These are phyloP conservation scores for Psococerastis gibbosa DNA, from an alignment of 2,888 invertebrate species.

Conservation along the genomic window DNA sequence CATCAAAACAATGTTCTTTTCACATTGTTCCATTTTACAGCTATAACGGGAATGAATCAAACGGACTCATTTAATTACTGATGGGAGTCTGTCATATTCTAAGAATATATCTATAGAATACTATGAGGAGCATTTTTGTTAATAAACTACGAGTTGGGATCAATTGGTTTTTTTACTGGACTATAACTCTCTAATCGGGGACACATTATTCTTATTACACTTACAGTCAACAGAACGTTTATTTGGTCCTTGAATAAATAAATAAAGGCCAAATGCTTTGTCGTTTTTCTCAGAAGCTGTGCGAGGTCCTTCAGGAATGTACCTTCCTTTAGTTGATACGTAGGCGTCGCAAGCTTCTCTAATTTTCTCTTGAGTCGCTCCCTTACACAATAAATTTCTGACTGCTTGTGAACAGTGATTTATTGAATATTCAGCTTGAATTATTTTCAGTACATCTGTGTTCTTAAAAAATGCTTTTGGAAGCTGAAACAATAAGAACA, in stretches of 20 bases:
- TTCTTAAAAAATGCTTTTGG: conserved; percentile 1
- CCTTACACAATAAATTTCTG: conserved; percentile 31
- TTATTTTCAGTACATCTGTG: conserved; percentile 3
- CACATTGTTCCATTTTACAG: no score
- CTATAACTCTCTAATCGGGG: no score
- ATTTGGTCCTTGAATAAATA: conserved; percentile 26
- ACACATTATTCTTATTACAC: no score
- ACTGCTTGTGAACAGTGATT: conserved; percentile 32
- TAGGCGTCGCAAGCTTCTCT: conserved; percentile 27
- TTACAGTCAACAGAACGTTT: conserved; percentile 22
- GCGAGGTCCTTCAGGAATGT: conserved; percentile 19
- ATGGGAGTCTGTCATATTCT: no score
- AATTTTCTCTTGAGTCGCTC: conserved; percentile 33
- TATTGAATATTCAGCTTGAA: conserved; percentile 31
- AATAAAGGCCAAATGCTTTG: conserved; percentile 22
- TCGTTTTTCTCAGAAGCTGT: not conserved
- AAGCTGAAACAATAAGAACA: conserved; percentile 3
- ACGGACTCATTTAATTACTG: no score
- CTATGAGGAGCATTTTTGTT: no score
- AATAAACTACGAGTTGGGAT: no score
- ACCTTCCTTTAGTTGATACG: conserved; percentile 32
- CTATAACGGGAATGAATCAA: no score
- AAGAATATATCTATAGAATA: no score
- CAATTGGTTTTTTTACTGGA: no score
- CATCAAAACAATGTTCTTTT: no score